Percentiles rank a stretch among this genome's conserved stretches.
phyloP scores from a whole-genome alignment of 2,113 vertebrate genomes.

The Chloebia gouldiae region DNA sequence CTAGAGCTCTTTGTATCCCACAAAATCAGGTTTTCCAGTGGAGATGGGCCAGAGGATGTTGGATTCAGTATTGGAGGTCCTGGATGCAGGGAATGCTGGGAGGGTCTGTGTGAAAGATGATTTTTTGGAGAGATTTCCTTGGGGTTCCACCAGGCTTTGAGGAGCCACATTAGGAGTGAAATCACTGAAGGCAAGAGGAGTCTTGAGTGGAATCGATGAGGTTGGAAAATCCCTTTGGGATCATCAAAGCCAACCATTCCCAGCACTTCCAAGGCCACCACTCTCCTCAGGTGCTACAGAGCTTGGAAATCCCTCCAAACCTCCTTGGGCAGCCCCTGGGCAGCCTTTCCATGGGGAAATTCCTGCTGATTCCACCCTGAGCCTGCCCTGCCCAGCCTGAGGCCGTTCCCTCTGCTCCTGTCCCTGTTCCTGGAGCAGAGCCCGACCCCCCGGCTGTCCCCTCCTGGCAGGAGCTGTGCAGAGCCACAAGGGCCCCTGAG shows the following conservation, averaged over 20 bases:
- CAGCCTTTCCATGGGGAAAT: not conserved
- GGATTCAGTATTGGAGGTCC: rapidly evolving
- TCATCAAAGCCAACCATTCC: not conserved
- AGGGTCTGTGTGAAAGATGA: too few species aligned
- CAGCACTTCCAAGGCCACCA: not conserved
- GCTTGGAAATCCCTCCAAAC: not conserved
- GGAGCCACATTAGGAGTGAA: rapidly evolving
- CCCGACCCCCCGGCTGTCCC: not conserved
- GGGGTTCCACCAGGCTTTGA: not conserved
- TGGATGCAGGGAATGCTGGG: not conserved
- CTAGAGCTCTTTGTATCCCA: not conserved
- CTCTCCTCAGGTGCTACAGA: not conserved
- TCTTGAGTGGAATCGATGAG: rapidly evolving
- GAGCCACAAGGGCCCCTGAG: not conserved
- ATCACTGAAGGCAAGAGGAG: rapidly evolving
- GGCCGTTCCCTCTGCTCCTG: not conserved
- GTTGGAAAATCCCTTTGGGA: not conserved
- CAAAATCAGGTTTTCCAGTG: not conserved
- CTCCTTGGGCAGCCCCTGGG: not conserved
- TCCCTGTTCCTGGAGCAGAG: not conserved
- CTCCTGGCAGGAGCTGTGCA: not conserved
- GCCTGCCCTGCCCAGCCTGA: not conserved
- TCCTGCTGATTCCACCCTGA: not conserved
- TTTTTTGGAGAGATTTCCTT: not conserved
- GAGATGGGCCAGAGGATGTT: not conserved